These are phyloP conservation scores for Tortrix viridana DNA, from an alignment of 2,888 invertebrate species.

Conservation along the genomic window DNA sequence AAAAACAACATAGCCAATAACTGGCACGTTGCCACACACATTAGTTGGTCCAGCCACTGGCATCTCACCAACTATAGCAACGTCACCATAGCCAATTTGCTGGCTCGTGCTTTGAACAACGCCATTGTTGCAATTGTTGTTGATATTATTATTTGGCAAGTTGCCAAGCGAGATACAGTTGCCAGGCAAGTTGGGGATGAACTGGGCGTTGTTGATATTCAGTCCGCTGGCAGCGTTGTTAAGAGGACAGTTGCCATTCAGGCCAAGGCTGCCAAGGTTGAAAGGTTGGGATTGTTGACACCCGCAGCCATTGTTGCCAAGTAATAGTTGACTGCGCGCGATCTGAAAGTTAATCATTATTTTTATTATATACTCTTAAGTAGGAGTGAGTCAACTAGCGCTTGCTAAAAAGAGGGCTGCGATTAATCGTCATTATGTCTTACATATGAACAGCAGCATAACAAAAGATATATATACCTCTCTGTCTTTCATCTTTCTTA, in stretches of 20 bases:
- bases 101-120: slow-evolving; percentile 16
- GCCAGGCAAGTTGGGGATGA: slow-evolving; percentile 24
- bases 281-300: slow-evolving; percentile 40
- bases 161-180: slow-evolving; percentile 41
- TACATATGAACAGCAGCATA: too few relatives aligned
- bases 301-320: slow-evolving; percentile 17
- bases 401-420: too few relatives aligned
- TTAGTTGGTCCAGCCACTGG: slow-evolving; percentile 67
- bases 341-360: too few relatives aligned
- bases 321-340: neutral
- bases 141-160: slow-evolving; percentile 35
- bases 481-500: too few relatives aligned
- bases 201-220: slow-evolving; percentile 3
- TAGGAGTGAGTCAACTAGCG: too few relatives aligned
- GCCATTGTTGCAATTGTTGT: slow-evolving; percentile 3
- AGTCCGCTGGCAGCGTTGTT: slow-evolving; percentile 28
- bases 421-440: too few relatives aligned
- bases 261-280: slow-evolving; percentile 32
- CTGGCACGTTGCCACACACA: slow-evolving; percentile 67
- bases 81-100: slow-evolving; percentile 58
- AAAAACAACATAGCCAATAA: slow-evolving; percentile 73
- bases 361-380: too few relatives aligned
- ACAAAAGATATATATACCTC: too few relatives aligned
- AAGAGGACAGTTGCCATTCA: slow-evolving; percentile 36
- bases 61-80: slow-evolving; percentile 60